These are phyloP conservation scores for Lithophane socia DNA, from an alignment of 2,888 invertebrate genomes.

Conservation along the genomic window DNA sequence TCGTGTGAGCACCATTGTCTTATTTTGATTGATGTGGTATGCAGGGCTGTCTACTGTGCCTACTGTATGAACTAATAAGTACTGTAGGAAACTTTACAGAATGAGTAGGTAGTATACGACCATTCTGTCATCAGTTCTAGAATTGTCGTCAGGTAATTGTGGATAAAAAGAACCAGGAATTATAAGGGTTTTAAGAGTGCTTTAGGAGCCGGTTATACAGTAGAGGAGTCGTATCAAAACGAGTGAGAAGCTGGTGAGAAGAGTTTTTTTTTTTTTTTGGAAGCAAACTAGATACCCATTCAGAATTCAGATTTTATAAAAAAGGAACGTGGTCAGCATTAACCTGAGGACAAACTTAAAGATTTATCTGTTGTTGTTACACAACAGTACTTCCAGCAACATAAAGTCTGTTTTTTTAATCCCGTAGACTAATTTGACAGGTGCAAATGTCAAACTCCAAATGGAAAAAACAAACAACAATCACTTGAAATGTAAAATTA, in stretches of 20 bases:
- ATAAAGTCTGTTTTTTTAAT: too few relatives aligned
- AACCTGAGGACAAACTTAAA: neutral
- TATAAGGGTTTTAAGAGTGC: neutral
- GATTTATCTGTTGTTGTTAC: neutral
- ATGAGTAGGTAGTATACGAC: neutral
- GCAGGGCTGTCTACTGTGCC: constrained; percentile 68
- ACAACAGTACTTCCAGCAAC: neutral
- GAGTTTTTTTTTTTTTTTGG: too few relatives aligned
- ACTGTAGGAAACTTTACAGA: neutral
- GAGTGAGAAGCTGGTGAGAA: rapidly evolving
- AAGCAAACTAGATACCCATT: too few relatives aligned
- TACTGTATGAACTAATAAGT: too few relatives aligned
- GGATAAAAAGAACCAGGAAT: neutral
- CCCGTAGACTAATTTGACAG: too few relatives aligned
- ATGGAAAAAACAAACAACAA: too few relatives aligned
- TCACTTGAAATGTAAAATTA: too few relatives aligned
- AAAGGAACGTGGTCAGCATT: neutral
- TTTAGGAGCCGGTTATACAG: neutral
- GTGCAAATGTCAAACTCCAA: too few relatives aligned
- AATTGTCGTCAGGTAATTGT: neutral
- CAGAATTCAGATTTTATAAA: neutral
- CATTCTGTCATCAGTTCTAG: neutral
- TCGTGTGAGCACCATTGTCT: constrained; percentile 70
- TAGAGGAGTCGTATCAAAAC: neutral
- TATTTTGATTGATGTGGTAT: constrained; percentile 72